A percentile compares a stretch with the other conserved stretches of the same genome.
phyloP scores from a whole-genome alignment of 2,797 vertebrate genomes.

The Erethizon dorsatum region DNA sequence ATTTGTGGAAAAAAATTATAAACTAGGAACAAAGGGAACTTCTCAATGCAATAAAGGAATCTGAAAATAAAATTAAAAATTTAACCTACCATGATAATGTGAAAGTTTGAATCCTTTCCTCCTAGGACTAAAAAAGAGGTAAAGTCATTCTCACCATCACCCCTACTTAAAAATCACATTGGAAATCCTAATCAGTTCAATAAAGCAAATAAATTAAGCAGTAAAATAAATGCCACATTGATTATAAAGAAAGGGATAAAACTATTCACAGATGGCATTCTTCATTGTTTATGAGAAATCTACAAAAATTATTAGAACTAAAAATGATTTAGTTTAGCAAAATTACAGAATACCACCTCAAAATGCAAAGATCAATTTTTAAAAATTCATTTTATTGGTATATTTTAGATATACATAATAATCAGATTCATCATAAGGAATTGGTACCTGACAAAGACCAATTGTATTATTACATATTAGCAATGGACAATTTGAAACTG shows the following conservation, averaged over 20 bases:
- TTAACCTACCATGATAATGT: not conserved
- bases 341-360: not conserved
- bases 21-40: not conserved
- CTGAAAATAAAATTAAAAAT: not conserved
- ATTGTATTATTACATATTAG: not conserved
- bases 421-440: not conserved
- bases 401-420: not conserved
- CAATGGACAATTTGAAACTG: constrained; percentile 28
- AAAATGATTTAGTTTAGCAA: constrained; percentile 33
- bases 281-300: not conserved
- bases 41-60: not conserved
- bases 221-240: not conserved
- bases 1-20: not conserved
- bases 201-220: not conserved
- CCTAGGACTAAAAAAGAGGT: not conserved
- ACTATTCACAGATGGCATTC: not conserved
- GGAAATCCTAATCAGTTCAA: not conserved
- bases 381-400: not conserved
- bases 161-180: not conserved
- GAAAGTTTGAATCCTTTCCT: not conserved
- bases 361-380: not conserved
- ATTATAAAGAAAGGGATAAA: not conserved
- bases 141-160: not conserved
- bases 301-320: constrained; percentile 2
- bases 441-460: not conserved